Conservation (phyloP, 2,797 vertebrate genomes). For the Babyrousa celebensis region DNA sequence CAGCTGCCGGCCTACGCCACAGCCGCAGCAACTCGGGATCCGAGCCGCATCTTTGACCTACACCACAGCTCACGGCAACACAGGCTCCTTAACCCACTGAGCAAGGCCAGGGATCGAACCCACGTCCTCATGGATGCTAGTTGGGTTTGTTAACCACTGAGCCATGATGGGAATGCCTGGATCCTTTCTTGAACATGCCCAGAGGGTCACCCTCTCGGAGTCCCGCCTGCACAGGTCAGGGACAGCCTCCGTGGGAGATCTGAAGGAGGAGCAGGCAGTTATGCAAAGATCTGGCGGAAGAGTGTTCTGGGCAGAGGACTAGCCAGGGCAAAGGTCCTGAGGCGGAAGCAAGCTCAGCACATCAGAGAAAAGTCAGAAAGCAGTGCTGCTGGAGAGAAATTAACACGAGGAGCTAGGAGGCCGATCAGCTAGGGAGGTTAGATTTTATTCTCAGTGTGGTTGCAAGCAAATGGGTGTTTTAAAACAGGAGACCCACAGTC, state of each 20-base stretch:
- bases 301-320: not conserved
- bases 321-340: not conserved
- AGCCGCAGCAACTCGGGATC: no score
- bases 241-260: not conserved
- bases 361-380: not conserved
- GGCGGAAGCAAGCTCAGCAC: not conserved
- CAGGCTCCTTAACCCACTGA: no score
- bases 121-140: no score
- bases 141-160: no score
- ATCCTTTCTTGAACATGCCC: no score
- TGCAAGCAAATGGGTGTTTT: not conserved
- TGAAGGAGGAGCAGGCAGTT: not conserved
- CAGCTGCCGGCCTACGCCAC: no score
- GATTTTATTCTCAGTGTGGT: not conserved
- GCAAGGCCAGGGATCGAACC: no score
- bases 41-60: no score
- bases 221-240: not conserved
- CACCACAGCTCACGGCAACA: no score
- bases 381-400: not conserved
- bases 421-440: fast-evolving
- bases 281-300: not conserved
- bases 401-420: no score
- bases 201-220: no score
- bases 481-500: not conserved
- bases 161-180: no score